Percentiles rank a stretch among this genome's conserved stretches.
These are phyloP conservation scores for Gyrodactylus bullatarudis DNA, from an alignment of 1,140 invertebrate species.

Conservation along the genomic window DNA sequence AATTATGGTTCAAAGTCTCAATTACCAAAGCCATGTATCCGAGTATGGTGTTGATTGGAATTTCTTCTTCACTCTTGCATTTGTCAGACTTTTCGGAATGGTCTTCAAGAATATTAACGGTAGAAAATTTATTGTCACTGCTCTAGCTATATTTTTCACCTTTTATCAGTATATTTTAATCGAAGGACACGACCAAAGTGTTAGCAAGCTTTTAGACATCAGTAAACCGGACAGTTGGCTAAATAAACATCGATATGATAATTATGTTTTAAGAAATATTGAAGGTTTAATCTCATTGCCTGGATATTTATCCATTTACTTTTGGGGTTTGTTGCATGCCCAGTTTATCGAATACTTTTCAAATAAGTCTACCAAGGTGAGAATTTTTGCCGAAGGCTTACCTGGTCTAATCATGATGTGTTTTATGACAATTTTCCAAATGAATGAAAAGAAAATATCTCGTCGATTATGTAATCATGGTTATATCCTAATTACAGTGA, in stretches of 20 bases:
- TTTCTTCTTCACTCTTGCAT: conserved; percentile 60
- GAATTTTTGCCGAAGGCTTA: too few species aligned
- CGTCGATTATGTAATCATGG: not conserved
- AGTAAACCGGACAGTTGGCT: not conserved
- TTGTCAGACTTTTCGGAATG: conserved; percentile 29
- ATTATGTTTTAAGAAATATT: not conserved
- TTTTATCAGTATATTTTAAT: not conserved
- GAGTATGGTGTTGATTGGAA: conserved; percentile 91
- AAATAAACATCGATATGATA: not conserved
- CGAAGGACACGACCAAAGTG: not conserved
- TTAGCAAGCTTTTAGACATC: not conserved
- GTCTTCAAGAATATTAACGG: not conserved
- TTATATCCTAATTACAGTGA: not conserved
- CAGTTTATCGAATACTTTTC: not conserved
- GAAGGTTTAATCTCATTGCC: not conserved
- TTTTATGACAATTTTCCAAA: too few species aligned
- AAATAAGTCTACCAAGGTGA: not conserved
- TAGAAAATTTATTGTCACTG: not conserved
- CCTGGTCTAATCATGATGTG: too few species aligned
- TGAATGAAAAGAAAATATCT: not conserved
- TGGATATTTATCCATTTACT: not conserved
- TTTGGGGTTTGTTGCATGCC: not conserved
- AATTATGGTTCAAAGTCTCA: conserved; percentile 18
- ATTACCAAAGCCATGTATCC: conserved; percentile 47
- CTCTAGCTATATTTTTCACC: not conserved